Base-by-base conservation (phyloP, 2,113 vertebrate genomes). In the Brachionichthys hirsutus region DNA sequence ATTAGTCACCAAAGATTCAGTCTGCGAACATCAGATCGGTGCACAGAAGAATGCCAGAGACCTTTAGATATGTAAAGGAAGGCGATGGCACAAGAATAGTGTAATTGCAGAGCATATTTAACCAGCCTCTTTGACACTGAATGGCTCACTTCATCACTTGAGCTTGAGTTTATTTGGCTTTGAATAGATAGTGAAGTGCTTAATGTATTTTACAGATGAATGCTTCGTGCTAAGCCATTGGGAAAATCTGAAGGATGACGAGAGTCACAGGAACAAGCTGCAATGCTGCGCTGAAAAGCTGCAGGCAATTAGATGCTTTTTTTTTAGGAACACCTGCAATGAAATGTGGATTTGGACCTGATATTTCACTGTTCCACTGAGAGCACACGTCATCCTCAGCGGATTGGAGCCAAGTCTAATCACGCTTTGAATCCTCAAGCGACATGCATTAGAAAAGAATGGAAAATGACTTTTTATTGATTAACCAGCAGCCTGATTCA, bases 261-360 rank as follows among this genome's bases (percentile, higher is more conserved):
- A 70, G 67, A 78, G 73, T 81, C 75, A 46, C 58, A 83, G 77
- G 78, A 85, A 56, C 66, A 41, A 54, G 67, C 61, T 46, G 70
- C 63, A 77, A 65, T 62, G 45, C 59, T 45, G 55, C 45, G 2
- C 47, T 49, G 68, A 50, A 56, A 70, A 42, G 2, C 47, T 49
- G 68, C 53, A 56, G 72, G 80, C 73, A 89, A 89, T 89, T 88
- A 89, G 58, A 75, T 30, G 69, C 77, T 79, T n/a, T 86, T 30
- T 46, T 88, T 87, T 80, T 87, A 34, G 61, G 69, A 84, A 62
- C 86, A 88, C 86, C 88, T 89, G 86, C 78, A 57, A 70, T 12
- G 73, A 84, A 67, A 76, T 30, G 11, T 10, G 38, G 73, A 75
- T 82, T 81, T 76, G 54, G 58, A 87, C 80, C 80, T 74, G 83